phyloP scores from a whole-genome alignment of 2,113 vertebrate genomes.

The Diadophis punctatus region DNA sequence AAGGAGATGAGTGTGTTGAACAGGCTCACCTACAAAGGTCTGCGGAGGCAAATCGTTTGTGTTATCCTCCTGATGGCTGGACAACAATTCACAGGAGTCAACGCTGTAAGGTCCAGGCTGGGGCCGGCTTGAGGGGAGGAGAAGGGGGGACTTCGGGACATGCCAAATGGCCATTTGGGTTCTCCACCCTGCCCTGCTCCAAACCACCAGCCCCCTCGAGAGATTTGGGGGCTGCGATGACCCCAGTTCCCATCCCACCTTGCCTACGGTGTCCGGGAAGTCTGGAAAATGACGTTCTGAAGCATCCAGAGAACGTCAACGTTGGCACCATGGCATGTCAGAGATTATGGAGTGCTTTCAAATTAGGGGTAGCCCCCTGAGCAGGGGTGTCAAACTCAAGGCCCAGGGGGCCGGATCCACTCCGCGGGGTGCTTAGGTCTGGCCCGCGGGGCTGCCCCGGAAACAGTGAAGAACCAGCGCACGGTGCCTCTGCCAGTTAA shows the following conservation, averaged over 20 bases:
- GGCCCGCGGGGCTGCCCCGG: too few species aligned
- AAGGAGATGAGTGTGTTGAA: constrained; percentile 73
- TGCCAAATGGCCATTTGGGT: background rate
- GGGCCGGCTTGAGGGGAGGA: too few species aligned
- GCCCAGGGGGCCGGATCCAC: too few species aligned
- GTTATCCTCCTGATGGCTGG: constrained; percentile 80
- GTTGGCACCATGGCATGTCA: background rate
- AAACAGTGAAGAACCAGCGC: too few species aligned
- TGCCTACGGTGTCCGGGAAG: background rate
- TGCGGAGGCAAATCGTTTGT: constrained; percentile 87
- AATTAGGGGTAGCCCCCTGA: too few species aligned
- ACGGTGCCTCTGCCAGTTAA: too few species aligned
- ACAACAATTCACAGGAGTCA: constrained; percentile 90
- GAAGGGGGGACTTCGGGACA: background rate
- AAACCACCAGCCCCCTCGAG: background rate
- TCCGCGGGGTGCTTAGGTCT: too few species aligned
- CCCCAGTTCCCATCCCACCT: background rate
- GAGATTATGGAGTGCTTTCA: background rate
- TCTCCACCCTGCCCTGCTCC: background rate
- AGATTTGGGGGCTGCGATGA: background rate
- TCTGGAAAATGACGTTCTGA: background rate
- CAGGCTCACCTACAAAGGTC: constrained; percentile 70
- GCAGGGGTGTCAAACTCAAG: too few species aligned
- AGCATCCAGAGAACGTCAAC: background rate
- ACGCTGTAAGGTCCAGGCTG: constrained; percentile 68